Evolutionary conservation across 2,888 invertebrate genomes (phyloP).

Genomic region (Scrobipalpa atriplicella): DNA sequence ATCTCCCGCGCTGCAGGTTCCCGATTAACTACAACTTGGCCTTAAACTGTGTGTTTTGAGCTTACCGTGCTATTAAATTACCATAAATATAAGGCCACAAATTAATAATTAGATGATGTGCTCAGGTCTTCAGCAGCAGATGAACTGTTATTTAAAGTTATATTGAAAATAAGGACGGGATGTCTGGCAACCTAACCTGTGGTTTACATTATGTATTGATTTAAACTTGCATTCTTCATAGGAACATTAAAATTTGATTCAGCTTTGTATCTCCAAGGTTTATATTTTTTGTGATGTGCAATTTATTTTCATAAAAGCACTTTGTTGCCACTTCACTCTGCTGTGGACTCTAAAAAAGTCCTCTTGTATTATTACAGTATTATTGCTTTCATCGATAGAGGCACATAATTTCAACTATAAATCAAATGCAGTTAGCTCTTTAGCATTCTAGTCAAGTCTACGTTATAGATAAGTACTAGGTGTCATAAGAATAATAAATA

Average conservation of each 20-base stretch:
- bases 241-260: too few relatives aligned
- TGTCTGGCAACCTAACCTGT: background rate
- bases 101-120: conserved; percentile 16
- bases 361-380: background rate
- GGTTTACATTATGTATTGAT: too few relatives aligned
- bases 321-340: too few relatives aligned
- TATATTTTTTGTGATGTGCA: too few relatives aligned
- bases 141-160: background rate
- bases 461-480: too few relatives aligned
- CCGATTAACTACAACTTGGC: conserved; percentile 27
- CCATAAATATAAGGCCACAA: conserved; percentile 40
- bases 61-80: conserved; percentile 40
- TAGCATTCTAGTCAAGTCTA: conserved; percentile 46
- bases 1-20: conserved; percentile 40
- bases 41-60: conserved; percentile 39
- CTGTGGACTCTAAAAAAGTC: too few relatives aligned
- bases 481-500: too few relatives aligned
- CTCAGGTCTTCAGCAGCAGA: background rate
- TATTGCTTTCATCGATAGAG: conserved; percentile 50
- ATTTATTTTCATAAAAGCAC: too few relatives aligned
- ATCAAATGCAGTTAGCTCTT: conserved; percentile 53
- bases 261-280: too few relatives aligned
- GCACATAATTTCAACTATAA: conserved; percentile 64
- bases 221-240: too few relatives aligned
- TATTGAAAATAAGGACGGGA: background rate